Evolutionary conservation across 2,888 invertebrate genomes (phyloP).

Genomic region (Nephrocerus scutellatus): DNA sequence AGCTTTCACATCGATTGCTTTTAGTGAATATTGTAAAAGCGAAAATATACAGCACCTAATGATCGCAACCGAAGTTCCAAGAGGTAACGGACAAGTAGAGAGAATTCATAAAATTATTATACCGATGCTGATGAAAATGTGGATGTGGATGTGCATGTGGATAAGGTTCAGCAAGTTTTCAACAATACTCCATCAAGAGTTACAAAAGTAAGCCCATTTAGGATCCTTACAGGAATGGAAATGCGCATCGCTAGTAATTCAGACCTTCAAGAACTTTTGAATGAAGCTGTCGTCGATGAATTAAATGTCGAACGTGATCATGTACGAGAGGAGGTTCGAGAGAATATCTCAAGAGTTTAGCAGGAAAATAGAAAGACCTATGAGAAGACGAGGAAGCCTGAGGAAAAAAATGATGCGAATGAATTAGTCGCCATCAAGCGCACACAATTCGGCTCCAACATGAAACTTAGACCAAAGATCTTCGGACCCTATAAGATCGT

Average conservation of each 20-base stretch:
- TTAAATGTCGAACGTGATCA: neutral
- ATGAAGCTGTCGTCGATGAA: conserved; percentile 6
- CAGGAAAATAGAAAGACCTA: conserved; percentile 3
- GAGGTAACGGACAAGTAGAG: conserved; percentile 39
- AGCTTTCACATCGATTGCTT: conserved; percentile 37
- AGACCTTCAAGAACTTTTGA: conserved; percentile 21
- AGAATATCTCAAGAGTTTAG: conserved; percentile 5
- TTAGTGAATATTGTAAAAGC: conserved; percentile 31
- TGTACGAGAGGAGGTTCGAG: neutral
- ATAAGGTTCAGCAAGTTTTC: conserved; percentile 15
- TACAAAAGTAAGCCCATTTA: neutral
- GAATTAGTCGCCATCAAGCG: conserved; percentile 6
- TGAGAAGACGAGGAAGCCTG: neutral
- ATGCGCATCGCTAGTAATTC: too few relatives aligned
- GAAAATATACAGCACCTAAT: conserved; percentile 30
- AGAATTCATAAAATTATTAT: conserved; percentile 32
- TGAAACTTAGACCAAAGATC: neutral
- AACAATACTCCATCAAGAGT: conserved; percentile 17
- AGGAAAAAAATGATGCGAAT: neutral
- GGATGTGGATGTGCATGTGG: conserved; percentile 27
- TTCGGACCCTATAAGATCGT: conserved; percentile 1
- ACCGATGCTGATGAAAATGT: conserved; percentile 35
- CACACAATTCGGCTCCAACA: conserved; percentile 1
- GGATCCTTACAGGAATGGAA: conserved; percentile 1
- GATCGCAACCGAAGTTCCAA: conserved; percentile 27